Conservation (phyloP, 2,888 invertebrate genomes). For the Heliconius ethilla region DNA sequence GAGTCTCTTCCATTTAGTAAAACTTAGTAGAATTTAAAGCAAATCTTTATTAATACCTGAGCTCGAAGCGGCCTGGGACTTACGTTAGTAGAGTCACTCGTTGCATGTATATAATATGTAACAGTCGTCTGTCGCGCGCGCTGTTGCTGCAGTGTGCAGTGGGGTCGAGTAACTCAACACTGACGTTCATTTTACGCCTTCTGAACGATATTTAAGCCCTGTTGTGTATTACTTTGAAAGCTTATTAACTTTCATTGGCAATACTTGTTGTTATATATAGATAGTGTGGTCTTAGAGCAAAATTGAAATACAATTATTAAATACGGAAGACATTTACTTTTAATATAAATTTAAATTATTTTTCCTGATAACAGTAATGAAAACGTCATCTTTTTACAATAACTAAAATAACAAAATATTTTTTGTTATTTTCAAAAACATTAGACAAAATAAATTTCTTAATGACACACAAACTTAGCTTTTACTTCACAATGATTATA, state of each 20-base stretch:
- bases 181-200: constrained; percentile 26
- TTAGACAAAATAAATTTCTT: background rate
- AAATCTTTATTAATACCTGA: too few species aligned
- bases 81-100: too few species aligned
- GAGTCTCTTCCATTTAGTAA: too few species aligned
- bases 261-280: background rate
- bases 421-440: background rate
- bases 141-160: background rate
- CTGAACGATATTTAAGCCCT: constrained; percentile 12
- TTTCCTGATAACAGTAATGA: too few species aligned
- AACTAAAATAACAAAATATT: too few species aligned
- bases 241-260: background rate
- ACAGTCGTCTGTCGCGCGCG: background rate
- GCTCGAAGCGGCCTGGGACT: too few species aligned
- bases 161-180: constrained; percentile 13
- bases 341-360: too few species aligned
- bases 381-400: too few species aligned
- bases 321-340: background rate
- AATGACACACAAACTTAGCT: background rate
- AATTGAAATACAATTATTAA: background rate
- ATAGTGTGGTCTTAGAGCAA: background rate
- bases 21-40: too few species aligned
- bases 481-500: background rate
- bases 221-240: background rate
- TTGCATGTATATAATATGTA: too few species aligned